Percentiles rank a stretch among this genome's conserved stretches.
phyloP scores from a whole-genome alignment of 2,888 invertebrate genomes.

The Graphium colonna region DNA sequence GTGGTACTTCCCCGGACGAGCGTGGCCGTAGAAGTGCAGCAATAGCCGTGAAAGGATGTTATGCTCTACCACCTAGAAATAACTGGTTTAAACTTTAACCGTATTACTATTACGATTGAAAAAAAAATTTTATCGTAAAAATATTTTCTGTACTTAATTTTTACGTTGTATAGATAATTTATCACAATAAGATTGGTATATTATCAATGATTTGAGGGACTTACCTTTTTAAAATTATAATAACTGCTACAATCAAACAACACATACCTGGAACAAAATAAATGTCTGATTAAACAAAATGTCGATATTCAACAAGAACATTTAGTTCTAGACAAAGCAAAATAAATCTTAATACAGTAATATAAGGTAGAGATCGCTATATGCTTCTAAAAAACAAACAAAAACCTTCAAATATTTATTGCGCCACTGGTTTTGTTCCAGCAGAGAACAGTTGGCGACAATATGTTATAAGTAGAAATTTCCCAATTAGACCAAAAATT shows the following conservation, averaged over 20 bases:
- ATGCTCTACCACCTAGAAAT: too few relatives aligned
- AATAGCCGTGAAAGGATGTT: too few relatives aligned
- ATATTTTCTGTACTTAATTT: too few relatives aligned
- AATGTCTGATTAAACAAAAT: background rate
- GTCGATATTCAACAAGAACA: background rate
- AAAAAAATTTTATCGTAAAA: too few relatives aligned
- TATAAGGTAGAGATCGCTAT: constrained; percentile 3
- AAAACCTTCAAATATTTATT: constrained; percentile 15
- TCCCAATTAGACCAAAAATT: background rate
- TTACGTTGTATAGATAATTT: too few relatives aligned
- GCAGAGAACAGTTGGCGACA: constrained; percentile 3
- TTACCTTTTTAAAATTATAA: background rate
- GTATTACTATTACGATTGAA: too few relatives aligned
- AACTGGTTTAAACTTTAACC: too few relatives aligned
- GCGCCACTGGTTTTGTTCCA: constrained; percentile 2
- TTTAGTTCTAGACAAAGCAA: background rate
- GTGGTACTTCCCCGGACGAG: too few relatives aligned
- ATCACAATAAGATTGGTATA: too few relatives aligned
- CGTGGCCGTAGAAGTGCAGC: too few relatives aligned
- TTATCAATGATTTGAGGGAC: too few relatives aligned
- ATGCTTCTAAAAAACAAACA: constrained; percentile 8
- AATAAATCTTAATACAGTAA: constrained; percentile 3
- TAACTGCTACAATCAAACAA: background rate
- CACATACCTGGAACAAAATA: constrained; percentile 17
- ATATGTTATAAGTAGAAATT: constrained; percentile 5